phyloP scores from a whole-genome alignment of 2,797 vertebrate species.

The Tapera naevia region DNA sequence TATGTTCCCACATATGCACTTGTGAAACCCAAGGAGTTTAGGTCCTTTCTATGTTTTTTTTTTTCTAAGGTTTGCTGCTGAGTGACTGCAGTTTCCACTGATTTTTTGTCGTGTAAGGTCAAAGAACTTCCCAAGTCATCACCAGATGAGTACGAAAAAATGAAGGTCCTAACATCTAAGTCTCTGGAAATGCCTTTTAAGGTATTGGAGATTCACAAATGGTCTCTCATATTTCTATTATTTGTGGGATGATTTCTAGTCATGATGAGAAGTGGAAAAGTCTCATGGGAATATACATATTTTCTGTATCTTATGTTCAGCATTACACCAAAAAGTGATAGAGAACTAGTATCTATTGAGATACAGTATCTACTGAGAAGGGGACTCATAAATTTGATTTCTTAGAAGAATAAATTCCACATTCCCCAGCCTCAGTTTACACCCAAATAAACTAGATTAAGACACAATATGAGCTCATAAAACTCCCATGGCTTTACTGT shows the following conservation, averaged over 20 bases:
- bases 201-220: not conserved
- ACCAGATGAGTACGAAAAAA: not conserved
- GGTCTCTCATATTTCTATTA: not conserved
- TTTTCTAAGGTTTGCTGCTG: not conserved
- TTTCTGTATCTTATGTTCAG: not conserved
- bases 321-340: not conserved
- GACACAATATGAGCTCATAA: not conserved
- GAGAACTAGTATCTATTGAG: not conserved
- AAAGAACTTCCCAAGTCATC: not conserved
- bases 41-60: not conserved
- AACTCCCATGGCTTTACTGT: not conserved
- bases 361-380: not conserved
- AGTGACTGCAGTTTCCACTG: not conserved
- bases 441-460: not conserved
- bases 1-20: accelerated
- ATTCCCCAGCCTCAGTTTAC: not conserved
- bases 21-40: not conserved
- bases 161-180: not conserved
- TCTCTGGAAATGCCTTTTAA: not conserved
- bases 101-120: not conserved
- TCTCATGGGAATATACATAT: not conserved
- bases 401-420: not conserved
- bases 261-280: not conserved
- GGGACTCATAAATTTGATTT: not conserved
- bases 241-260: not conserved